Conservation (phyloP, 2,797 vertebrate genomes). For the Tokudaia tokunoshimensis region DNA sequence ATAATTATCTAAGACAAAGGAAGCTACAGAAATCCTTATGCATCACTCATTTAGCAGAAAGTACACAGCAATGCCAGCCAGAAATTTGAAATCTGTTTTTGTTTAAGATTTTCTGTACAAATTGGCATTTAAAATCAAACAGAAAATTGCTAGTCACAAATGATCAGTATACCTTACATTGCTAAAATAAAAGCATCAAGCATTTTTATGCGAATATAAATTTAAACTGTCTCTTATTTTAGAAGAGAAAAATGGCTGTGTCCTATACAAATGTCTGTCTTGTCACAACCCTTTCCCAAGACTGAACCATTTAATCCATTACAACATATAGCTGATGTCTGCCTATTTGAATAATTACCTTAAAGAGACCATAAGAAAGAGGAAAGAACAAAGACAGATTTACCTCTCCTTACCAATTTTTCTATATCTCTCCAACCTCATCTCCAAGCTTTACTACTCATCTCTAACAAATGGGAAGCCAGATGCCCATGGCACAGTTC, state of each 20-base stretch:
- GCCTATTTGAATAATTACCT: constrained; percentile 44
- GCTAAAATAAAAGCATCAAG: not conserved
- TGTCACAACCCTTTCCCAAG: constrained; percentile 28
- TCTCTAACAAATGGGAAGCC: not conserved
- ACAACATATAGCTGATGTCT: not conserved
- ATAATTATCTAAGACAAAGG: not conserved
- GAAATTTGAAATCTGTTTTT: constrained; percentile 8
- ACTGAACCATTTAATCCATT: not conserved
- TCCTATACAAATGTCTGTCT: not conserved
- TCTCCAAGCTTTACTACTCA: not conserved
- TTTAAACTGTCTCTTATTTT: constrained; percentile 50
- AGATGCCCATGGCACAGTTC: not conserved
- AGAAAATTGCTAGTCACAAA: constrained; percentile 40
- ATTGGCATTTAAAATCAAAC: constrained; percentile 36
- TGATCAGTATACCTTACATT: not conserved
- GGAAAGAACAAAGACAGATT: not conserved
- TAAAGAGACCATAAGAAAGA: not conserved
- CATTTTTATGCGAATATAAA: not conserved
- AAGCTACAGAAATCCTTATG: not conserved
- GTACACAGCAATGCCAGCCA: not conserved
- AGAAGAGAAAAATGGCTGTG: not conserved
- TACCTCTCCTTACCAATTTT: constrained; percentile 8
- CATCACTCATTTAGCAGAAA: not conserved
- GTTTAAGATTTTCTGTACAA: not conserved
- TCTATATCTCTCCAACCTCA: not conserved